These are phyloP conservation scores for Malthinus seriepunctatus DNA, from an alignment of 2,888 invertebrate species.

Conservation along the genomic window DNA sequence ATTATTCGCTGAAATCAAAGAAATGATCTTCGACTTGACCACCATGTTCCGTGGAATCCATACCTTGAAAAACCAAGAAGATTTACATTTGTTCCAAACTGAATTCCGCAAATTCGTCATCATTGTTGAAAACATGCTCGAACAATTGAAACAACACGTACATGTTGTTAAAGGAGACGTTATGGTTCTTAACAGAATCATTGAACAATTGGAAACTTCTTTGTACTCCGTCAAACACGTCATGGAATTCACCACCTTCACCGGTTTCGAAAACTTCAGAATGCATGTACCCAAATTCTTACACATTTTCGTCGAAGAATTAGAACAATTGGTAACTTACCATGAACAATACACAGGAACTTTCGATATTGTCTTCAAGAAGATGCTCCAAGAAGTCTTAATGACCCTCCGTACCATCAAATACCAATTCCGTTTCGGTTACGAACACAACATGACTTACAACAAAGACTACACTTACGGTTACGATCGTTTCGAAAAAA, in stretches of 20 bases:
- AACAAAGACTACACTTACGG: slow-evolving; percentile 2
- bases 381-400: neutral
- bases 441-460: neutral
- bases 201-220: neutral
- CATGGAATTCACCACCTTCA: neutral
- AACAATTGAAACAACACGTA: neutral
- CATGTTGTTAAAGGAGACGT: neutral
- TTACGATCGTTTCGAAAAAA: neutral
- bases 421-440: slow-evolving; percentile 1
- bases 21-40: neutral
- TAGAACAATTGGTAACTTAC: neutral
- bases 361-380: neutral
- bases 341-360: neutral
- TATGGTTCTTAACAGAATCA: neutral
- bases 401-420: neutral
- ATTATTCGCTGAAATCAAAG: neutral
- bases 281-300: neutral
- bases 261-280: neutral
- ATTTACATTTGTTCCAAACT: neutral
- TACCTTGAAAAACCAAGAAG: neutral
- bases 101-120: slow-evolving; percentile 1
- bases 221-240: neutral
- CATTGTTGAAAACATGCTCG: neutral
- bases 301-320: neutral
- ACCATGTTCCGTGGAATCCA: neutral